Base-by-base conservation (phyloP, 2,888 invertebrate genomes). In the Drosophila testacea region DNA sequence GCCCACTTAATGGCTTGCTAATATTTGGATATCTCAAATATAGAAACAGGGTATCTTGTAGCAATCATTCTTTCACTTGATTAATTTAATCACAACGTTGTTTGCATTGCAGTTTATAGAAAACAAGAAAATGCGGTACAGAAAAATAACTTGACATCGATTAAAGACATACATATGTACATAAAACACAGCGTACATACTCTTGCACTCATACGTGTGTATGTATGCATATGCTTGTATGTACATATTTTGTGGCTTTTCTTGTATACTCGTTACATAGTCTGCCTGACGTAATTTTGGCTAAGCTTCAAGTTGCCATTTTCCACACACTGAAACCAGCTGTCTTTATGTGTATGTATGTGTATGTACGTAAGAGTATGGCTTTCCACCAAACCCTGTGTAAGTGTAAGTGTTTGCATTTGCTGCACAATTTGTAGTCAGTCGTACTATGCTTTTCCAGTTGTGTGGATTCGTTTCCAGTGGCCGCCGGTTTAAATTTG, bases 401-500 rank as follows among this genome's bases (percentile, higher is more conserved):
- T 47, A 16, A 41, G 55, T 76, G 48, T 54, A 16, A 36, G 52
- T 67, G 36, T 69, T 56, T 82, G 81, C 83, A 81, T 63, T 57
- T 68, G 73, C 73, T 75, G 80, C 83, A 83, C 61, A 74, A 63
- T 64, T 78, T 61, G 42, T 69, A 47, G 69, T 44, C 55, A 54
- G 56, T 77, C 60, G 60, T 55, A 67, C 64, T 64, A 78, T 60
- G 86, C 65, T 80, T 82, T 86, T 84, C 82, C 84, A 88, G 88
- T 86, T 82, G 79, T 67, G 73, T 88, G 75, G 72, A 84, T 83
- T 75, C 74, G 82, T 73, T 86, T 88, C 77, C 83, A 82, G 66
- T 66, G 69, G 55, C 55, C 66, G 82, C 71, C 81, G 70, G 81
- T 66, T 70, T 61, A 3, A 56, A 55, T 70, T 80, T 77, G 67